Conservation (phyloP, 2,113 vertebrate genomes). For the Rhinoderma darwinii region DNA sequence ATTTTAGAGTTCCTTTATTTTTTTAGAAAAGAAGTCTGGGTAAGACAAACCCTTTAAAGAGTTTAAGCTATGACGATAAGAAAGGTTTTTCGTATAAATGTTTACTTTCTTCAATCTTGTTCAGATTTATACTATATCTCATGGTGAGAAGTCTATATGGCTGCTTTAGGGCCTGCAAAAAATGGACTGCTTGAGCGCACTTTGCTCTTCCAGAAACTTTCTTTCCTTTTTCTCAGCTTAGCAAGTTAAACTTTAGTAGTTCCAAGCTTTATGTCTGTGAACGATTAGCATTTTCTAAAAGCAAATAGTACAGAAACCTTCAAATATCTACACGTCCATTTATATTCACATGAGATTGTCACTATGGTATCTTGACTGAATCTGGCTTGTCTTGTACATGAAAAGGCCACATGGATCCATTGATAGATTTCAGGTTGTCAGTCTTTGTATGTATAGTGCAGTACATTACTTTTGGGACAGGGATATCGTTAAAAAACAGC, state of each 20-base stretch:
- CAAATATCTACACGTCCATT: not conserved
- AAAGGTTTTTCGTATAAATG: too few relatives aligned
- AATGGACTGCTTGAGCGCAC: not conserved
- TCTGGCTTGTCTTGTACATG: not conserved
- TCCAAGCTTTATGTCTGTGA: not conserved
- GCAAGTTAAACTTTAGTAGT: not conserved
- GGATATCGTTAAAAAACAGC: not conserved
- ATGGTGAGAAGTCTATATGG: too few relatives aligned
- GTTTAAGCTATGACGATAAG: too few relatives aligned
- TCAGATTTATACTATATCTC: too few relatives aligned
- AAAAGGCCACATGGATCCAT: not conserved
- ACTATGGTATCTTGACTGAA: not conserved
- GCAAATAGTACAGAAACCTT: not conserved
- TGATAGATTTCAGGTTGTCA: slow-evolving; percentile 15
- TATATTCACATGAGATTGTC: not conserved
- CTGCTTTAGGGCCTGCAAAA: not conserved
- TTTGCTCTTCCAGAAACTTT: not conserved
- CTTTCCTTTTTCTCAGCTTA: not conserved
- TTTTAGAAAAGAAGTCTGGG: too few relatives aligned
- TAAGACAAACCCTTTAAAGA: too few relatives aligned
- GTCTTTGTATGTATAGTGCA: not conserved
- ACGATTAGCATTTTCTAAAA: not conserved
- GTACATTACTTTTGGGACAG: not conserved
- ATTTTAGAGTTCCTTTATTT: too few relatives aligned
- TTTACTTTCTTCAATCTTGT: too few relatives aligned